phyloP scores from a whole-genome alignment of 64 coral and sea anemone genomes.

The Porites lutea region DNA sequence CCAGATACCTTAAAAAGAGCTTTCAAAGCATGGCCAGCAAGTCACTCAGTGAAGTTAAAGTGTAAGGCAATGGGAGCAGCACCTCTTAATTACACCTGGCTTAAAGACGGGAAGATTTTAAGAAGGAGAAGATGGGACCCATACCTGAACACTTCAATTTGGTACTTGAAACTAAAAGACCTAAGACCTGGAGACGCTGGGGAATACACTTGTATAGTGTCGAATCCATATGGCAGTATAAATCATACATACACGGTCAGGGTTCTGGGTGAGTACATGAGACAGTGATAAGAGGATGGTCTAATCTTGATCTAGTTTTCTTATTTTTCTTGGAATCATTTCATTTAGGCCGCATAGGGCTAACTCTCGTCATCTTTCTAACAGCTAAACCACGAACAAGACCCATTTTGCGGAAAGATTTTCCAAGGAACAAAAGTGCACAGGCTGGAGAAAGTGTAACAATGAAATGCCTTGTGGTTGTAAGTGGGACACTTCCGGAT shows the following conservation, averaged over 20 bases:
- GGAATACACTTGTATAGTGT: constrained; percentile 53
- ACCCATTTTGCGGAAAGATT: constrained; percentile 29
- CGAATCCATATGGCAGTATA: constrained; percentile 49
- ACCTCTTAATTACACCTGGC: constrained; percentile 47
- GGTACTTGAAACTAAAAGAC: constrained; percentile 31
- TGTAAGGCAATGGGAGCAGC: constrained; percentile 44
- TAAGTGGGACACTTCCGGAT: constrained; percentile 57
- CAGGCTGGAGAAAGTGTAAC: constrained; percentile 20
- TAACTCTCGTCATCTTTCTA: not conserved
- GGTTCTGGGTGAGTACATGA: constrained; percentile 36
- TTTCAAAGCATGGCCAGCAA: constrained; percentile 46
- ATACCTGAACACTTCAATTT: not conserved
- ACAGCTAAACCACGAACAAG: constrained; percentile 12
- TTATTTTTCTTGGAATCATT: too few species aligned
- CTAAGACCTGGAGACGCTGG: constrained; percentile 21
- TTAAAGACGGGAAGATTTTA: constrained; percentile 42
- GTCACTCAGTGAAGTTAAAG: not conserved
- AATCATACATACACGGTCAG: constrained; percentile 39
- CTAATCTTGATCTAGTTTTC: too few species aligned
- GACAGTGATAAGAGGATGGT: too few species aligned
- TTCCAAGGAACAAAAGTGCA: constrained; percentile 61
- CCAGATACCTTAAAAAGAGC: not conserved
- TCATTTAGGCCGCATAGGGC: too few species aligned
- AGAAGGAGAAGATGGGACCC: constrained; percentile 3
- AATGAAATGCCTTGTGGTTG: constrained; percentile 55